These are phyloP conservation scores for Saccopteryx leptura DNA, from an alignment of 2,113 vertebrate species.

Conservation along the genomic window DNA sequence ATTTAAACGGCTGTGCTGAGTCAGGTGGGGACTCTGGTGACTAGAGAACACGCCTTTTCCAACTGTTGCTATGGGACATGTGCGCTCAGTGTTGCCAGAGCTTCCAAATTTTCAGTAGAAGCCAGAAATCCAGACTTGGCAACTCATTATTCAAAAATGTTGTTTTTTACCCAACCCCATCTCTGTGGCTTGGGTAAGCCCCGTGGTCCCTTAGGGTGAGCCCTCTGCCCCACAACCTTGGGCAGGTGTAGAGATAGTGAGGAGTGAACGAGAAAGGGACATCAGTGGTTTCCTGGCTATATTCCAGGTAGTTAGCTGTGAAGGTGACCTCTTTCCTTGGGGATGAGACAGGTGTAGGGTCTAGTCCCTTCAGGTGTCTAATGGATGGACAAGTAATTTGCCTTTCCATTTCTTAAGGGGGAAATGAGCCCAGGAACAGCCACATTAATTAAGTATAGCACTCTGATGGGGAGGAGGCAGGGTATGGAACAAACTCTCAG, in stretches of 20 bases:
- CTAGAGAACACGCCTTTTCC: accelerated
- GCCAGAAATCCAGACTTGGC: not conserved
- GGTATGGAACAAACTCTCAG: not conserved
- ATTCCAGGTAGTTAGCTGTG: not conserved
- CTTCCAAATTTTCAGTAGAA: constrained; percentile 7
- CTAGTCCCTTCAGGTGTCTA: not conserved
- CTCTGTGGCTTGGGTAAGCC: not conserved
- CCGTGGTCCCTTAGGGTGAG: not conserved
- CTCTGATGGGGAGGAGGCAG: not conserved
- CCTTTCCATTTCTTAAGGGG: not conserved
- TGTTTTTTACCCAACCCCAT: not conserved
- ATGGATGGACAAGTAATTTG: not conserved
- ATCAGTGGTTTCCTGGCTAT: not conserved
- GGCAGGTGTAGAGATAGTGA: not conserved
- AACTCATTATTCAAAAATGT: not conserved
- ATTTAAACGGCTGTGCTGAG: not conserved
- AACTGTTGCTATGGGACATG: not conserved
- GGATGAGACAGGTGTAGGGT: not conserved
- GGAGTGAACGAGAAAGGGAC: not conserved
- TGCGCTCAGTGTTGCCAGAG: not conserved
- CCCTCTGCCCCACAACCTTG: not conserved
- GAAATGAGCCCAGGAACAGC: not conserved
- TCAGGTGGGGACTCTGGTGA: not conserved
- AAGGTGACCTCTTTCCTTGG: not conserved
- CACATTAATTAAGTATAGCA: not conserved